Base-by-base conservation (phyloP, 2,113 vertebrate species). In the Setophaga petechia region DNA sequence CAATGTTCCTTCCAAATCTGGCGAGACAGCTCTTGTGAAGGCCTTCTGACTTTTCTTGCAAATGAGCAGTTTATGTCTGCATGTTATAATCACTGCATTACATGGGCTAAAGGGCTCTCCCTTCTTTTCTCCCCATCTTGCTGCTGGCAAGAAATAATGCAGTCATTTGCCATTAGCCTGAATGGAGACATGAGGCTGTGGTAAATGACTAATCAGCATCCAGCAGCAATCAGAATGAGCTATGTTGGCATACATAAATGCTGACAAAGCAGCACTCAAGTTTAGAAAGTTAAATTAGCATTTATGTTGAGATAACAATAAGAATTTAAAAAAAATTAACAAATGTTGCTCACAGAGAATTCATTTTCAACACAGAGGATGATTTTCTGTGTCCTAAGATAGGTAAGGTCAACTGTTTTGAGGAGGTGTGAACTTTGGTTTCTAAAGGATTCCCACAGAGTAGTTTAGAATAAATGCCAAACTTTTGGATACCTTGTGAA, bases 161-260 rank as follows among this genome's bases (percentile, higher is more conserved):
- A 86, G 80, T 63, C 73, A 55, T 92, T 90, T 90, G 25, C 55
- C 51, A 77, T 93, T 78, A 93, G 52, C 43, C 33, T 73, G 24
- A 74, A 74, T 44, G 72, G 89, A 90, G 86, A 81, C 68, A 71
- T 6, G 24, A 90, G 35, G 35, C 57, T 86, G 61, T 59, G 84
- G 46, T 63, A 92, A 95, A 88, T 57, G 72, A 65, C 67, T 93
- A 71, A 90, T 89, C 80, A 92, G 41, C 80, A 77, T 71, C 59
- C 52, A 84, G 15, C 68, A 88, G 91, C 82, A 83, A 80, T 80
- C 59, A 94, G 47, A 92, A 90, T 81, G 23, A 86, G 55, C 91
- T 55, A 57, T 89, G 33, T 39, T 94, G 85, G 43, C 39, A 33
- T 46, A 74, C 18, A 39, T 63, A 92, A 77, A 71, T 24, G 72